Conservation (phyloP, 2,888 invertebrate genomes). For the Ametastegia equiseti region DNA sequence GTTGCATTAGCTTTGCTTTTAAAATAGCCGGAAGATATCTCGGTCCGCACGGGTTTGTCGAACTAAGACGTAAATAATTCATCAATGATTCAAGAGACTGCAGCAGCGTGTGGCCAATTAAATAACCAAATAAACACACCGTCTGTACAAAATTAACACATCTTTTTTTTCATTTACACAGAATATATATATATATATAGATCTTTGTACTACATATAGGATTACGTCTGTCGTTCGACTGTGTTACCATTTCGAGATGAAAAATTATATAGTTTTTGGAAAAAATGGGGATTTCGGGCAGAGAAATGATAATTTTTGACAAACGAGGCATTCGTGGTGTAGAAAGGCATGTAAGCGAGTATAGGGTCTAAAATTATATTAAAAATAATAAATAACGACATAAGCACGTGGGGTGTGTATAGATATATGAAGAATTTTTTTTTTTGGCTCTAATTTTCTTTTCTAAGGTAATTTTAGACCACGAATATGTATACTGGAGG, state of each 20-base stretch:
- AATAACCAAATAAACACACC: conserved; percentile 15
- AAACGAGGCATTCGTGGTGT: not conserved
- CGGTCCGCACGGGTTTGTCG: not conserved
- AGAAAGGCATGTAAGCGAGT: not conserved
- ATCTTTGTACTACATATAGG: too few relatives aligned
- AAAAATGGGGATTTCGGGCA: not conserved
- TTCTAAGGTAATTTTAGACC: not conserved
- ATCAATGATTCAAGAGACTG: not conserved
- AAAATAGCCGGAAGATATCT: not conserved
- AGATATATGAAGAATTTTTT: not conserved
- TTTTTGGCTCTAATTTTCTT: too few relatives aligned
- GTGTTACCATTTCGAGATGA: too few relatives aligned
- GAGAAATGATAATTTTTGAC: too few relatives aligned
- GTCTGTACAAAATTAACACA: too few relatives aligned
- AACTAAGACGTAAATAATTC: not conserved
- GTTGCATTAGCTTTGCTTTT: not conserved
- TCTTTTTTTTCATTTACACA: too few relatives aligned
- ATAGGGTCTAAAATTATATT: not conserved
- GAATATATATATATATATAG: not conserved
- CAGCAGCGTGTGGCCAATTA: not conserved
- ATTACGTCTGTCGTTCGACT: too few relatives aligned
- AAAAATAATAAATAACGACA: not conserved
- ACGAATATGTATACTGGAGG: not conserved
- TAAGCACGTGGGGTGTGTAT: too few relatives aligned
- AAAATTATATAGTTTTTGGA: not conserved